Evolutionary conservation across 2,797 vertebrate species (phyloP).

Genomic region (Rhynchonycteris naso): DNA sequence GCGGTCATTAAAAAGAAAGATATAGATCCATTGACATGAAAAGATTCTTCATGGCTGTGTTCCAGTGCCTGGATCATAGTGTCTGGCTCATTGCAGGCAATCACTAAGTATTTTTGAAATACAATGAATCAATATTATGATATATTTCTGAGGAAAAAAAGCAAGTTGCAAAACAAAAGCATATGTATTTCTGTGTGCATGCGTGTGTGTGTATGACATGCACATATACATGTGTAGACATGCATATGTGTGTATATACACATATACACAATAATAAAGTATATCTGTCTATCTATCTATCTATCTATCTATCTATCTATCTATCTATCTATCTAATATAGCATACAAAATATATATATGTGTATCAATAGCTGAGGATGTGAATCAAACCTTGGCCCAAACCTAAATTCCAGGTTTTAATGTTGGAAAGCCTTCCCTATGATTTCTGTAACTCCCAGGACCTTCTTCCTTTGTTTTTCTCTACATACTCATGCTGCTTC

Average conservation of each 20-base stretch:
- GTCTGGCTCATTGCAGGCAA: not conserved
- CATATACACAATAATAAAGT: not conserved
- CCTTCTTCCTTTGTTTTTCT: not conserved
- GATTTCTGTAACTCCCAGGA: not conserved
- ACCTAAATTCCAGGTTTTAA: not conserved
- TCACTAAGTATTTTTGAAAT: conserved; percentile 39
- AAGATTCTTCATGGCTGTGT: not conserved
- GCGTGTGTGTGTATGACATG: not conserved
- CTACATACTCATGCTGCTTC: not conserved
- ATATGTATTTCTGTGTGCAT: not conserved
- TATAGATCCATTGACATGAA: not conserved
- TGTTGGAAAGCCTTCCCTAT: not conserved
- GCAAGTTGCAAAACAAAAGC: not conserved
- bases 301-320: too few relatives aligned
- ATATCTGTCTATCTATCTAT: too few relatives aligned
- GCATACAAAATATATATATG: not conserved
- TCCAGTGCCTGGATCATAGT: not conserved
- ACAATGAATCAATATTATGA: not conserved
- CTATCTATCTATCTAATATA: not conserved
- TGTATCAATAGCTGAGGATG: not conserved
- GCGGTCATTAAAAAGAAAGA: conserved; percentile 41
- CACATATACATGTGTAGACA: not conserved
- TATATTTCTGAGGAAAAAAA: conserved; percentile 28
- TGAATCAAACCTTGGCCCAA: not conserved
- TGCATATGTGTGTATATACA: not conserved